A percentile compares a stretch with the other conserved stretches of the same genome.
Evolutionary conservation across 2,888 invertebrate genomes (phyloP).

Genomic region (Hemistola chrysoprasaria): DNA sequence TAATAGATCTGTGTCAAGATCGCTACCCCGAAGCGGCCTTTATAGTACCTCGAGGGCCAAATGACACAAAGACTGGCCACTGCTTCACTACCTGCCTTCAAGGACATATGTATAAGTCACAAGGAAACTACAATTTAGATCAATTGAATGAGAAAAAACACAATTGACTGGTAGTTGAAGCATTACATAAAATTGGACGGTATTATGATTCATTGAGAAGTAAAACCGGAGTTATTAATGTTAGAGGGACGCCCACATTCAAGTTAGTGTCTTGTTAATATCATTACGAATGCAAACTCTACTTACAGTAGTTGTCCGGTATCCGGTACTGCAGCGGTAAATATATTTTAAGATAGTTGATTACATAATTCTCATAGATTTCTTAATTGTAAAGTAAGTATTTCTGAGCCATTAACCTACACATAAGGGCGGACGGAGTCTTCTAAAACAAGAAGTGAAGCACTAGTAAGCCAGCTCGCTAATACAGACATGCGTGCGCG

Average conservation of each 20-base stretch:
- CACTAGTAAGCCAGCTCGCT: too few relatives aligned
- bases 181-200: constrained; percentile 11
- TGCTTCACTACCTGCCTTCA: constrained; percentile 29
- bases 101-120: constrained; percentile 34
- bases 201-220: constrained; percentile 16
- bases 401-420: too few relatives aligned
- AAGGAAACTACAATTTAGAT: constrained; percentile 33
- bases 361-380: too few relatives aligned
- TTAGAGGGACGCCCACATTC: constrained; percentile 7
- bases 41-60: constrained; percentile 57
- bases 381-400: too few relatives aligned
- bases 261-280: too few relatives aligned
- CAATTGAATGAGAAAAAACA: constrained; percentile 21
- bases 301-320: neutral
- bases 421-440: too few relatives aligned
- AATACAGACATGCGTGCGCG: too few relatives aligned
- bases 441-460: too few relatives aligned
- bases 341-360: too few relatives aligned
- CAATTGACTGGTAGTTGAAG: constrained; percentile 14
- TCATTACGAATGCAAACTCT: neutral
- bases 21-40: constrained; percentile 42
- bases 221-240: constrained; percentile 12
- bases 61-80: constrained; percentile 36
- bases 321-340: too few relatives aligned
- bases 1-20: constrained; percentile 68